Evolutionary conservation across 1,140 invertebrate species (phyloP).

Genomic region (Drosophila bipectinata): DNA sequence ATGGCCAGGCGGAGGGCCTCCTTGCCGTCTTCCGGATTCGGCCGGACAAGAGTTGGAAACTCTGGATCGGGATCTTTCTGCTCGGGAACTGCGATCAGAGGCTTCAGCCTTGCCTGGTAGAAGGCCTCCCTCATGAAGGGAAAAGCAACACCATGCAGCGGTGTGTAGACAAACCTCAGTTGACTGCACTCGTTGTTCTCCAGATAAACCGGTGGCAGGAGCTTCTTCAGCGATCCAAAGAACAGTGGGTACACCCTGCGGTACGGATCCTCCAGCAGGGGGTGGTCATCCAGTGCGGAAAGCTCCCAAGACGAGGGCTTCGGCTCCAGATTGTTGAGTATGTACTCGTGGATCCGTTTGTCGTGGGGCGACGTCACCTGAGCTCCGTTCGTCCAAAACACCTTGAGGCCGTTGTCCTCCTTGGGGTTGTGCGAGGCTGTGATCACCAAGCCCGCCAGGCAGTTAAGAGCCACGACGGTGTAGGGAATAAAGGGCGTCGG

Average conservation of each 20-base stretch:
- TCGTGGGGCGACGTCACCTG: constrained; percentile 97
- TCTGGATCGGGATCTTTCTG: constrained; percentile 97
- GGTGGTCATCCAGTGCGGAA: constrained; percentile 14
- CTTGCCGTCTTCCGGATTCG: constrained; percentile 98
- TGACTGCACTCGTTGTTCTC: constrained; percentile 71
- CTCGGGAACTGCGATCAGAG: constrained; percentile 91
- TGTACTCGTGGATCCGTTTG: constrained; percentile 92
- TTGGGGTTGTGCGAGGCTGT: constrained; percentile 99
- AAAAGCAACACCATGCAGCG: constrained; percentile 99
- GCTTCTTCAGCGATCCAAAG: constrained; percentile 34
- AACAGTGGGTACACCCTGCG: constrained; percentile 44
- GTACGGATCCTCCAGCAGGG: constrained; percentile 44
- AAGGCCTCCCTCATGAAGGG: constrained; percentile 92
- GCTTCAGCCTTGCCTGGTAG: constrained; percentile 90
- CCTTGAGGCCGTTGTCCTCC: constrained; percentile 99
- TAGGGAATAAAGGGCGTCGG: constrained; percentile 98
- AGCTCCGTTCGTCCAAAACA: constrained; percentile 97
- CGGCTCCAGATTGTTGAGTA: constrained; percentile 89
- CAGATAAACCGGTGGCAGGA: constrained; percentile 21
- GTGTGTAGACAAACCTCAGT: constrained; percentile 89
- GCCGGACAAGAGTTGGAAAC: constrained; percentile 96
- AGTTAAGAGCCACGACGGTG: constrained; percentile 88
- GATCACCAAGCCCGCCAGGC: constrained; percentile 94
- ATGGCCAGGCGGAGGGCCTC: constrained; percentile 94
- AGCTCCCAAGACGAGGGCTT: constrained; percentile 76